Evolutionary conservation across 1,140 invertebrate genomes (phyloP), one percentile per base, ranked within the genome.

Genomic region (Chionoecetes opilio): DNA sequence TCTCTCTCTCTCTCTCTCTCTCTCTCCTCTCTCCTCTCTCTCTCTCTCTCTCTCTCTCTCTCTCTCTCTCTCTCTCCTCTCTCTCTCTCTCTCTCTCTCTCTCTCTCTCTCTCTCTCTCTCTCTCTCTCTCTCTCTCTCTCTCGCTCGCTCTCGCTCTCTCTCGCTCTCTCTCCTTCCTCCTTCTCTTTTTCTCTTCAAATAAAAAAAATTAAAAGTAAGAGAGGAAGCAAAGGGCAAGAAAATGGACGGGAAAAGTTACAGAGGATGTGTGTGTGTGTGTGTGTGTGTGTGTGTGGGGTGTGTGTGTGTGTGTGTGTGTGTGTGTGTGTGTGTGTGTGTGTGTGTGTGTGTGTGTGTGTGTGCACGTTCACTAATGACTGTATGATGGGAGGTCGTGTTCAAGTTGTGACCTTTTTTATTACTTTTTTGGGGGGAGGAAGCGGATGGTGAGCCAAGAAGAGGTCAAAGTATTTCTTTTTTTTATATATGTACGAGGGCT

Each of bases 31-130:
- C 38, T 35, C 38, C 87, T 88, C 87, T 88, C 87, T 88, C 87
- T 88, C 87, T 88, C 87, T 34, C 31, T 88, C 87, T 88, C 87
- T 88, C 87, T 37, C 87, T 88, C 87, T 88, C 87, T 88, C 87
- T 88, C 87, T 88, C 87, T 88, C 87, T 88, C 87, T 88, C 87
- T 89, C 87, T 89, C 87, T 89, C 87, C 87, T 89, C 34, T 87
- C 85, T 87, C 85, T 87, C 85, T 87, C 85, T 87, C 85, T 87
- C 85, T 86, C 85, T 86, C 85, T 87, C 86, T 87, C 86, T 87
- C 86, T 87, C 86, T 87, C 86, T 87, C 86, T 87, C 31, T 32
- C 86, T 32, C 86, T 32, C 86, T 32, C 86, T 32, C 86, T 32
- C 86, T 32, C 86, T 32, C 86, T 32, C 86, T 88, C 87, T 88